A percentile compares a stretch with the other conserved stretches of the same genome.
These are phyloP conservation scores for Agrotis ipsilon DNA, from an alignment of 2,888 invertebrate genomes.

Conservation along the genomic window DNA sequence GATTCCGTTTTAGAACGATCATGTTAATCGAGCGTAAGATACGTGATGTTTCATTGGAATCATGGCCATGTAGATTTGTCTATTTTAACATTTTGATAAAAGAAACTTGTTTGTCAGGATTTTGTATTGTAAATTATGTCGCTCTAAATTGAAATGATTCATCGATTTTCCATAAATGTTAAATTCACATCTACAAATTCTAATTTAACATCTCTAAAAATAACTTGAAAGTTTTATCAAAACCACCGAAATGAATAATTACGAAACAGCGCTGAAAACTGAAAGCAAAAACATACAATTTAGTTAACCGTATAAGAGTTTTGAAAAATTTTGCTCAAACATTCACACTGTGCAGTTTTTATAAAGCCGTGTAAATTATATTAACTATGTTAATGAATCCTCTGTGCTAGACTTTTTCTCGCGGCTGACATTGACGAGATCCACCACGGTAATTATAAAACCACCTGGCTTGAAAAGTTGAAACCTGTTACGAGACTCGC, in stretches of 20 bases:
- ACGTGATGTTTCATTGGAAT: slow-evolving; percentile 28
- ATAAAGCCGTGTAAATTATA: slow-evolving; percentile 51
- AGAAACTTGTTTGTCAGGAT: slow-evolving; percentile 9
- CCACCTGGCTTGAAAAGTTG: slow-evolving; percentile 70
- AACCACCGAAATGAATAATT: slow-evolving; percentile 4
- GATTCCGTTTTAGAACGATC: slow-evolving; percentile 51
- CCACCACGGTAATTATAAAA: slow-evolving; percentile 69
- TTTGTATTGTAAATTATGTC: slow-evolving; percentile 12
- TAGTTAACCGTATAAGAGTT: slow-evolving; percentile 15
- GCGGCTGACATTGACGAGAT: slow-evolving; percentile 74
- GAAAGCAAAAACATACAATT: slow-evolving; percentile 3
- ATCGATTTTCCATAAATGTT: slow-evolving; percentile 5
- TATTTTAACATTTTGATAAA: slow-evolving; percentile 6
- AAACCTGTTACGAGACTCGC: slow-evolving; percentile 53
- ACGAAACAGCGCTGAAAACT: neutral
- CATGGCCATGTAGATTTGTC: slow-evolving; percentile 10
- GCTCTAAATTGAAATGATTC: slow-evolving; percentile 22
- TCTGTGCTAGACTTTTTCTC: slow-evolving; percentile 69
- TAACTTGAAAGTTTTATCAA: neutral
- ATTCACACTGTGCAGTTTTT: slow-evolving; percentile 27
- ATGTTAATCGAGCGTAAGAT: slow-evolving; percentile 44
- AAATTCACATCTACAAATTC: neutral
- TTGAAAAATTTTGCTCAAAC: slow-evolving; percentile 17
- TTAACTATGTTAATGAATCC: slow-evolving; percentile 66
- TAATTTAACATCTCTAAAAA: slow-evolving; percentile 10